phyloP scores from a whole-genome alignment of 2,797 vertebrate species.

The Platyrinchus mystaceus region DNA sequence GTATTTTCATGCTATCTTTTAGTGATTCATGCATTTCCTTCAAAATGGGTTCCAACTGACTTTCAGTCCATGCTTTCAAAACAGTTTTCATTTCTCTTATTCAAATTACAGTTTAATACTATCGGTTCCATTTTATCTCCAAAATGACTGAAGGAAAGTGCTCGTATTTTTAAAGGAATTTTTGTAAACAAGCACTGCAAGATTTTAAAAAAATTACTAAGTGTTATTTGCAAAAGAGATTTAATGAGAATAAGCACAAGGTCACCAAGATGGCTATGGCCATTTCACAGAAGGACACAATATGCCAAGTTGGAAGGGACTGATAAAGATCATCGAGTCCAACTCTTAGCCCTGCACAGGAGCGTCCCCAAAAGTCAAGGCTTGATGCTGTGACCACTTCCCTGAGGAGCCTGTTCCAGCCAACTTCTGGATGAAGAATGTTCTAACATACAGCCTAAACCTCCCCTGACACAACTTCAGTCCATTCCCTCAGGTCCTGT shows the following conservation, averaged over 20 bases:
- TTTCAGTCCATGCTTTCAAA: neutral
- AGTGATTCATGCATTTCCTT: neutral
- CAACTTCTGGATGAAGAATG: neutral
- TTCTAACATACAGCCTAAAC: neutral
- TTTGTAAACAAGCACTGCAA: neutral
- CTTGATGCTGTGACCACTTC: too few species aligned
- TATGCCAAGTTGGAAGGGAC: neutral
- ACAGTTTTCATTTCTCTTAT: neutral
- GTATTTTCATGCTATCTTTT: neutral
- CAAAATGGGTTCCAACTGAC: neutral
- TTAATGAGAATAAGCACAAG: neutral
- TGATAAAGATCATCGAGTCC: neutral
- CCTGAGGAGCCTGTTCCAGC: neutral
- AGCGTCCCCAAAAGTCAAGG: neutral
- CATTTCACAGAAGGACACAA: neutral
- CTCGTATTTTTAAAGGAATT: neutral
- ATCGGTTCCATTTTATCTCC: neutral
- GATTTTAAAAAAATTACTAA: neutral
- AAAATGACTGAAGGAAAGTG: neutral
- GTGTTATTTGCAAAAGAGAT: neutral
- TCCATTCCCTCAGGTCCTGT: neutral
- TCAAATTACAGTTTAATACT: neutral
- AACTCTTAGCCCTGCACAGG: neutral
- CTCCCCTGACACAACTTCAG: neutral
- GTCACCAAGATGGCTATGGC: neutral